Evolutionary conservation across 2,797 vertebrate species (phyloP).

Genomic region (Lagocephalus sceleratus): DNA sequence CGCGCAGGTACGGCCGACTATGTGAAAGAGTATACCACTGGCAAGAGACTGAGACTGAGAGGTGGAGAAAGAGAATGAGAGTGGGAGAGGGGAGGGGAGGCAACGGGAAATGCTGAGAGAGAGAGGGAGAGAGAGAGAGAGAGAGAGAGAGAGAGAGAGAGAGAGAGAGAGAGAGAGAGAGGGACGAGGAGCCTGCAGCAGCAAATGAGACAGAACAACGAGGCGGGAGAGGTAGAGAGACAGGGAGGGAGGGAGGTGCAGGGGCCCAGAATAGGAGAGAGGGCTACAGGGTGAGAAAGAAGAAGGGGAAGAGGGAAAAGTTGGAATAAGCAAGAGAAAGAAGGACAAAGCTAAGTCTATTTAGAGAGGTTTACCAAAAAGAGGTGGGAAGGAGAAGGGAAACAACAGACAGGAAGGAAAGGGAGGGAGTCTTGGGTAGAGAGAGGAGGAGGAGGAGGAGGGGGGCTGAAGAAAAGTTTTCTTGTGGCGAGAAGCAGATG

Average conservation of each 20-base stretch:
- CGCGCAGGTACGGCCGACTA: conserved; percentile 62
- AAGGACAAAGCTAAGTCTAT: conserved; percentile 33
- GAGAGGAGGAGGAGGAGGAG: conserved; percentile 48
- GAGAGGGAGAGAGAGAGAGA: conserved; percentile 54
- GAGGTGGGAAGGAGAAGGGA: conserved; percentile 50
- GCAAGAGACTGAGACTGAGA: conserved; percentile 57
- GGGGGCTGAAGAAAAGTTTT: conserved; percentile 69
- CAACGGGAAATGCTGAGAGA: conserved; percentile 69
- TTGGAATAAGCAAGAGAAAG: conserved; percentile 28
- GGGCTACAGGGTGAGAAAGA: conserved; percentile 68
- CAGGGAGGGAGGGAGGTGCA: conserved; percentile 65
- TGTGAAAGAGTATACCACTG: conserved; percentile 65
- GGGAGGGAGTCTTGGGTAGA: conserved; percentile 60
- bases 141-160: conserved; percentile 31
- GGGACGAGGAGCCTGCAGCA: conserved; percentile 61
- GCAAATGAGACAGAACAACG: conserved; percentile 70
- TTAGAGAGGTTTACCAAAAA: conserved; percentile 45
- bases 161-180: conserved; percentile 44
- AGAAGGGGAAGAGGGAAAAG: conserved; percentile 66
- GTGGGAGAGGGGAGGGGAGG: conserved; percentile 64
- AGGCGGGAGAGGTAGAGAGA: conserved; percentile 68
- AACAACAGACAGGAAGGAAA: conserved; percentile 72
- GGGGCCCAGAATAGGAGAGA: conserved; percentile 72
- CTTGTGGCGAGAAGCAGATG: conserved; percentile 73
- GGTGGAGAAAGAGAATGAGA: conserved; percentile 61